These are phyloP conservation scores for Amazona finschi DNA, from an alignment of 2,797 vertebrate species.

Conservation along the genomic window DNA sequence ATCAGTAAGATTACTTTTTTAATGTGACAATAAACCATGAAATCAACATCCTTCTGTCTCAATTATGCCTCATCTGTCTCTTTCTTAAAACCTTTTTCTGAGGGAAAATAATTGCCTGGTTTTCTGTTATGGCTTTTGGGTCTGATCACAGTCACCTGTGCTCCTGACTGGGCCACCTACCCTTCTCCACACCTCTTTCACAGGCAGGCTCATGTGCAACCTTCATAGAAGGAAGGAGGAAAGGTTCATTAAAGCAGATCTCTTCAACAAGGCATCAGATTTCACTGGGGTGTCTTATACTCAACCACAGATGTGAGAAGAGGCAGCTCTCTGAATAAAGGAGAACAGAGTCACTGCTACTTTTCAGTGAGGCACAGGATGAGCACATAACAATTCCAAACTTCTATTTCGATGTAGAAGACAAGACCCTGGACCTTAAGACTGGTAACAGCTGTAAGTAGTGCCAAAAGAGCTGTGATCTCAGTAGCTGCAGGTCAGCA, in stretches of 20 bases:
- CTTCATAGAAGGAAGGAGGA: neutral
- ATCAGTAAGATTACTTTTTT: conserved; percentile 76
- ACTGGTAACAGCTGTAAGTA: neutral
- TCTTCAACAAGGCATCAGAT: neutral
- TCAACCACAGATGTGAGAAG: neutral
- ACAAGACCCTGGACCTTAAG: neutral
- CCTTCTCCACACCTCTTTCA: neutral
- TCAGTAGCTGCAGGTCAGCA: neutral
- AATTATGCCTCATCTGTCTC: conserved; percentile 45
- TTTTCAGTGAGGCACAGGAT: neutral
- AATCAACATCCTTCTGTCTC: conserved; percentile 70
- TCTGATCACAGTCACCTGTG: neutral
- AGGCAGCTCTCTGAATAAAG: neutral
- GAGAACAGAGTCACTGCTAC: neutral
- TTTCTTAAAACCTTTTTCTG: conserved; percentile 46
- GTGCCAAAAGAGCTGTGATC: neutral
- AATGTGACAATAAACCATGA: conserved; percentile 76
- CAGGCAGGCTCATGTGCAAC: neutral
- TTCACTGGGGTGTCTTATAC: neutral
- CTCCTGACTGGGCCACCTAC: neutral
- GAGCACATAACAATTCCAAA: neutral
- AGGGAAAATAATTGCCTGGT: neutral
- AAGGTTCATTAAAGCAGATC: neutral
- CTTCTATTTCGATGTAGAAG: neutral
- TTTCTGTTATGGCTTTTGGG: neutral